Evolutionary conservation across 2,113 vertebrate genomes (phyloP).

Genomic region (Craseonycteris thonglongyai): DNA sequence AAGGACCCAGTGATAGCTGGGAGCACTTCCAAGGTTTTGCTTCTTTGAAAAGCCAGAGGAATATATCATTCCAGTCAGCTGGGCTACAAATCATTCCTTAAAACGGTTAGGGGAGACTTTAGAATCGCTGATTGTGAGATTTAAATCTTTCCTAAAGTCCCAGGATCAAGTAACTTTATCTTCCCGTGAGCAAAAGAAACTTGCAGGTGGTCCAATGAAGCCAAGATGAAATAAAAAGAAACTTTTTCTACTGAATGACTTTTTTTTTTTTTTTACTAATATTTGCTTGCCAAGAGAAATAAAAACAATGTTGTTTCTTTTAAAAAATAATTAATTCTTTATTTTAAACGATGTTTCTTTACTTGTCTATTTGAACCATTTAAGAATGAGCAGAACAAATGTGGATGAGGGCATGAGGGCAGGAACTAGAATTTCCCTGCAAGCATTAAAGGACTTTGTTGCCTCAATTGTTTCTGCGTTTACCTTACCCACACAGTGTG

Average conservation of each 20-base stretch:
- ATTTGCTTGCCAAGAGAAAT: not conserved
- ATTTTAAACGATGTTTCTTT: not conserved
- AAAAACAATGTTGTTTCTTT: not conserved
- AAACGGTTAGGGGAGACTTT: not conserved
- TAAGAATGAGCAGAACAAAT: not conserved
- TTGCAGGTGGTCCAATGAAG: not conserved
- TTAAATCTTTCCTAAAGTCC: not conserved
- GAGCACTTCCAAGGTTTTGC: not conserved
- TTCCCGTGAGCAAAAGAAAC: not conserved
- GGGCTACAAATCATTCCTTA: not conserved
- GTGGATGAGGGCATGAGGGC: not conserved
- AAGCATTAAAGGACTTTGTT: not conserved
- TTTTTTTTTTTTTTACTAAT: not conserved
- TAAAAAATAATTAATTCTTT: too few relatives aligned
- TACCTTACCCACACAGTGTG: not conserved
- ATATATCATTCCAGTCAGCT: not conserved
- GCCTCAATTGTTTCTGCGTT: not conserved
- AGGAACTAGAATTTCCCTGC: not conserved
- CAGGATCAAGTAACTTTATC: not conserved
- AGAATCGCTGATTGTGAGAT: not conserved
- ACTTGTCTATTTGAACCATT: not conserved
- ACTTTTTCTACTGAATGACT: not conserved
- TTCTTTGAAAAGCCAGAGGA: slow-evolving; percentile 2
- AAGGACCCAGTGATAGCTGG: not conserved
- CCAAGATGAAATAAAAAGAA: not conserved